Evolutionary conservation across 2,113 vertebrate genomes (phyloP), one percentile per base, ranked within the genome.

Genomic region (Sprattus sprattus): DNA sequence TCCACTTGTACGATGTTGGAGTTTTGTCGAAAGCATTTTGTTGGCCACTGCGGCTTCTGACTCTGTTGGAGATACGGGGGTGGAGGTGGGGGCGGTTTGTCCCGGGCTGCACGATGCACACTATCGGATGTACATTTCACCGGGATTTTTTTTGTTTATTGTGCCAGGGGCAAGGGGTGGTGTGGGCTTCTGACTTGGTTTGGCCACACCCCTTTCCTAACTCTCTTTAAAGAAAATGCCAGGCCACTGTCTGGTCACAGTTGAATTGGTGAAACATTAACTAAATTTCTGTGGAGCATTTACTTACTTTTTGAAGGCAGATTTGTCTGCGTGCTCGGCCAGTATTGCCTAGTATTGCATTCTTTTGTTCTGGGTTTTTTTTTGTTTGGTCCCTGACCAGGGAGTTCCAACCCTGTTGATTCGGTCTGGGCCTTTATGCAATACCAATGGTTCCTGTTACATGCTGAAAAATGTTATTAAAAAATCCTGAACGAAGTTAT

Each of bases 61-160:
- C 67, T 39, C 45, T 91, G 88, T 47, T 71, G 86, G 81, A 85
- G 86, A 78, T 82, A 44, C 39, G 28, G 7, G 60, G 16, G 57
- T 39, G 39, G 39, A 39, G 39, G 39, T 39, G 39, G 39, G 15
- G 44, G 64, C 47, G 32, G 8, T 78, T 13, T 32, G 28, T 16
- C 28, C 32, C 4, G 28, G 25, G 15, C 71, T 39, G 71, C 46
- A 90, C 85, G 52, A 87, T 86, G 28, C 71, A 78, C 89, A 84
- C 84, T 64, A 83, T 92, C 87, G 89, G 91, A 90, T 93, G 90
- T 92, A 89, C 86, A 86, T 78, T 78, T 32, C 15, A 39, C 39
- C 39, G 2, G 39, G 39, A 39, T 75, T 32, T 28, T 64, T 64
- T 64, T 6, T 64, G 1, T 64, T n/a, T 64, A 32, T 45, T 87